Percentiles rank a stretch among this genome's conserved stretches.
These are phyloP conservation scores for Drosophila serrata DNA, from an alignment of 1,140 invertebrate species.

Conservation along the genomic window DNA sequence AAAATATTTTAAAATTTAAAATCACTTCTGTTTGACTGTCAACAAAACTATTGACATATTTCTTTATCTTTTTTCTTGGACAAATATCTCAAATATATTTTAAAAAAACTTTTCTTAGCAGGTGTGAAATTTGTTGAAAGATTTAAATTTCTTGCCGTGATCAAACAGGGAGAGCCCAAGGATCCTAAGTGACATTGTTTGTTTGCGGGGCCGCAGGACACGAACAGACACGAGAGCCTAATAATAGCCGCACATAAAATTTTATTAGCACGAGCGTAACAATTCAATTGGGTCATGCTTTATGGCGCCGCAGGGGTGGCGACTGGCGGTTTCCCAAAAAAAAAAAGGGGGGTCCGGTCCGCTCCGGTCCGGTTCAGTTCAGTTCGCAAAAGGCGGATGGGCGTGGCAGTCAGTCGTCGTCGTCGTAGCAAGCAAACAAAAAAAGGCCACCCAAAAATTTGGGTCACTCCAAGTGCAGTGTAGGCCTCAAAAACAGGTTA, in stretches of 20 bases:
- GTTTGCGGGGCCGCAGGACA: slow-evolving; percentile 34
- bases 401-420: slow-evolving; percentile 3
- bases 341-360: neutral
- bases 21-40: neutral
- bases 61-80: neutral
- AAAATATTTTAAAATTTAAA: neutral
- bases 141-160: slow-evolving; percentile 1
- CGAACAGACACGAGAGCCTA: slow-evolving; percentile 56
- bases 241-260: slow-evolving; percentile 81
- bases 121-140: neutral
- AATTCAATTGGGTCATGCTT: slow-evolving; percentile 82
- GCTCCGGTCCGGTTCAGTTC: slow-evolving; percentile 4
- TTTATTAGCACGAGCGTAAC: slow-evolving; percentile 78
- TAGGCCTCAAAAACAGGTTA: slow-evolving; percentile 3
- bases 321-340: slow-evolving; percentile 1
- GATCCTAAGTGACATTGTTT: slow-evolving; percentile 53
- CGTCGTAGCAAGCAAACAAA: slow-evolving; percentile 1
- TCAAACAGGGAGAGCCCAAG: slow-evolving; percentile 2
- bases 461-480: slow-evolving; percentile 65
- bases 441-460: slow-evolving; percentile 38
- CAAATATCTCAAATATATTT: neutral
- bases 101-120: neutral
- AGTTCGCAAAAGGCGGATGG: slow-evolving; percentile 6
- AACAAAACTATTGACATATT: neutral
- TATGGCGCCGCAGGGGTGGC: slow-evolving; percentile 54